Conservation (phyloP, 2,888 invertebrate genomes). For the Polylopha cassiicola region DNA sequence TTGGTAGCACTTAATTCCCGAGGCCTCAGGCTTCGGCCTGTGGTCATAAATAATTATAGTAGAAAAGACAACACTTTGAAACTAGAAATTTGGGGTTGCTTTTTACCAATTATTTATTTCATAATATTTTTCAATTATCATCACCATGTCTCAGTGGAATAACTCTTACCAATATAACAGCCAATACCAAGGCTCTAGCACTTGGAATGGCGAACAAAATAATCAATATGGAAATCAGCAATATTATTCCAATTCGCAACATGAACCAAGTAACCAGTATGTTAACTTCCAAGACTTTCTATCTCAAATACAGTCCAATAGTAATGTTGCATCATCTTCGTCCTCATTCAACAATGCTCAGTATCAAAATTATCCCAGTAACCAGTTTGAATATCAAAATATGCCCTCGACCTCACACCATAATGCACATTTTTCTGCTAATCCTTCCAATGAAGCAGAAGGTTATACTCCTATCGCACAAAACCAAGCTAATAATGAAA, state of each 20-base stretch:
- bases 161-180: constrained; percentile 61
- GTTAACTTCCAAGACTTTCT: constrained; percentile 67
- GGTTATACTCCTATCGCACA: constrained; percentile 41
- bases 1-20: constrained; percentile 30
- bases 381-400: constrained; percentile 56
- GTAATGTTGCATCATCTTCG: constrained; percentile 35
- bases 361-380: constrained; percentile 51
- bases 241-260: constrained; percentile 52
- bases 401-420: constrained; percentile 48
- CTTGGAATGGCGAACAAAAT: constrained; percentile 57
- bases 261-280: constrained; percentile 56
- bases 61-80: constrained; percentile 30
- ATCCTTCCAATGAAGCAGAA: constrained; percentile 36
- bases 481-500: constrained; percentile 36
- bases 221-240: constrained; percentile 52
- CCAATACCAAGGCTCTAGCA: constrained; percentile 51
- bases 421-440: constrained; percentile 42
- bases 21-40: constrained; percentile 71
- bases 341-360: constrained; percentile 47
- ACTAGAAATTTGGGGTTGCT: constrained; percentile 27
- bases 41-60: constrained; percentile 38
- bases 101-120: constrained; percentile 34
- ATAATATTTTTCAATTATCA: constrained; percentile 32
- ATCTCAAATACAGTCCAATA: constrained; percentile 57
- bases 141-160: constrained; percentile 69